Base-by-base conservation (phyloP, 2,797 vertebrate genomes). In the Oryzias sinensis region DNA sequence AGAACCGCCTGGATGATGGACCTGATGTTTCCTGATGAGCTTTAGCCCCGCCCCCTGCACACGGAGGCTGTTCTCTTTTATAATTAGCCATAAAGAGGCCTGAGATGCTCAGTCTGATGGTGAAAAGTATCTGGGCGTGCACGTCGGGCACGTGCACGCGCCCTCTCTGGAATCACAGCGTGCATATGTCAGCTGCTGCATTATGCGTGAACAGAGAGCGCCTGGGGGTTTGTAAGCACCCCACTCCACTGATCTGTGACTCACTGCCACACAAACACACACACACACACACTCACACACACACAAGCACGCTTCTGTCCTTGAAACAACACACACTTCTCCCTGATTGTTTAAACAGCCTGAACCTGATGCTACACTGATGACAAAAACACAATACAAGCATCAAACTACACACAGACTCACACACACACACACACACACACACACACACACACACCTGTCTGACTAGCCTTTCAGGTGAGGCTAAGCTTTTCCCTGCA, bases 211-310 rank as follows among this genome's bases (percentile, higher is more conserved):
- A 74, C 47, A 59, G 53, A 55, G 60, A 74, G 77, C 1, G 78
- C 81, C 75, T 53, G 60, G 70, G 77, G 84, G 65, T 73, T 80
- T 72, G 72, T 75, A 68, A 86, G 77, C 80, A 83, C 85, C 79
- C 83, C 74, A 81, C 80, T 82, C 76, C 68, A 82, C 74, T 74
- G 78, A 82, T 82, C 71, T 76, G 81, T 85, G 82, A 85, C 78
- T 78, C 84, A 85, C 60, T 11, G 2, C 2, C 33, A 13, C 33
- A 33, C 33, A 29, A 1, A 6, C 63, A 18, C 58, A 46, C 62
- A 53, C 33, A 52, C 44, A 50, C 66, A 68, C 59, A 61, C 63
- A 70, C 54, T 64, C 56, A 41, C 51, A 56, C 48, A 18, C 56
- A 41, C 51, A 56, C 48, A 18, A 50, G 20, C 49, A 18, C 40